Base-by-base conservation (phyloP, 2,888 invertebrate species). In the Heliconius ethilla region DNA sequence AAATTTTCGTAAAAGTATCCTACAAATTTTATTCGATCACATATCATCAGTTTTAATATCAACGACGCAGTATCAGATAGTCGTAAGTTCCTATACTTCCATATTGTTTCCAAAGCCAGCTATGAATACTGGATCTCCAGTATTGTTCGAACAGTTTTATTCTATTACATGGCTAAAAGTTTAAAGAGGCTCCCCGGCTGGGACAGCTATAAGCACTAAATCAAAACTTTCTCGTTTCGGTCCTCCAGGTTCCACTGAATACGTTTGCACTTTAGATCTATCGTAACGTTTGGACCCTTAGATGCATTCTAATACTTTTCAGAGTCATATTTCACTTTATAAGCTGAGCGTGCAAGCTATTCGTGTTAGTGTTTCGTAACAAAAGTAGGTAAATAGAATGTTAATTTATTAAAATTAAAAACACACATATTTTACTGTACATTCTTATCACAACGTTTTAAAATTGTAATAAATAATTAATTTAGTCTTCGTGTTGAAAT, bases 161-260 rank as follows among this genome's bases (percentile, higher is more conserved):
- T 94, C 94, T 91, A 93, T 93, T 92, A 93, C 90, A 88, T 88
- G 87, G 86, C 90, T 91, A 88, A 93, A 93, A 89, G 93, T 93
- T 92, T 91, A 92, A 92, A 92, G 92, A 91, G 90, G 86, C 88
- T 88, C 86, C 86, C 87, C 89, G 87, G 87, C 89, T 89, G 89
- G 87, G 91, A 90, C 91, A 90, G 91, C 90, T 91, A 93, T 93
- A 92, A 92, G 92, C 91, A 91, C 91, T 94, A 94, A 94, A 93
- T 94, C 94, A 94, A 93, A 94, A 94, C 94, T 94, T 93, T 89
- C 85, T 88, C 91, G 88, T 89, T 89, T 87, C 86, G 86, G 85
- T 87, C 83, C 87, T 87, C 88, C 87, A 88, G 91, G 87, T 90
- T 90, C 86, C 85, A 89, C 88, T 89, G 91, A 90, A 90, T 92